phyloP scores from a whole-genome alignment of 2,888 invertebrate species.

The Hirudinaria manillensis region DNA sequence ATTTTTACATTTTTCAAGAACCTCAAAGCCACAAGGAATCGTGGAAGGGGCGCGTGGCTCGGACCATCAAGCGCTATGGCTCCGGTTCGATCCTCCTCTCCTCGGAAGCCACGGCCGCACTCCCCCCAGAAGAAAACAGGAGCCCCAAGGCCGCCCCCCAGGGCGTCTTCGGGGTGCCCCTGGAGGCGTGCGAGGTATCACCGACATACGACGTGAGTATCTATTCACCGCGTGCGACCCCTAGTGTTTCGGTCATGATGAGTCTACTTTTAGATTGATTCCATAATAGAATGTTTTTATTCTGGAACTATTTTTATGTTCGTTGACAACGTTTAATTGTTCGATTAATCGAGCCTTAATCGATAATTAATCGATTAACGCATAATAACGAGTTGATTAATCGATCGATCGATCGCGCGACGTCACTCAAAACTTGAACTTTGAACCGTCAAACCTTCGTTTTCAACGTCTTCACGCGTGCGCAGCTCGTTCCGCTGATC shows the following conservation, averaged over 20 bases:
- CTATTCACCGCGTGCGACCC: not conserved
- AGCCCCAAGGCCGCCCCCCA: constrained; percentile 13
- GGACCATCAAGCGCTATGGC: constrained; percentile 56
- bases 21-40: constrained; percentile 56
- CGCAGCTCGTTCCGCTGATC: constrained; percentile 72
- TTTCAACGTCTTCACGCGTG: not conserved
- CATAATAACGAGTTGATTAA: too few species aligned
- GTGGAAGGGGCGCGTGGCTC: constrained; percentile 80
- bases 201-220: constrained; percentile 51
- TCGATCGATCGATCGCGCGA: too few species aligned
- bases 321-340: too few species aligned
- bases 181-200: constrained; percentile 73
- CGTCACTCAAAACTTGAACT: too few species aligned
- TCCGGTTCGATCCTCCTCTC: constrained; percentile 41
- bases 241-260: not conserved
- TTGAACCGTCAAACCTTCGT: too few species aligned
- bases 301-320: not conserved
- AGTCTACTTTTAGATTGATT: not conserved
- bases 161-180: constrained; percentile 70
- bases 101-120: constrained; percentile 11
- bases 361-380: too few species aligned
- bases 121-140: constrained; percentile 32
- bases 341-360: too few species aligned
- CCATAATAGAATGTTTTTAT: not conserved
- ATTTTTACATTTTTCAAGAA: not conserved